Base-by-base conservation (phyloP, 2,888 invertebrate species). In the Eristalinus sepulchralis region DNA sequence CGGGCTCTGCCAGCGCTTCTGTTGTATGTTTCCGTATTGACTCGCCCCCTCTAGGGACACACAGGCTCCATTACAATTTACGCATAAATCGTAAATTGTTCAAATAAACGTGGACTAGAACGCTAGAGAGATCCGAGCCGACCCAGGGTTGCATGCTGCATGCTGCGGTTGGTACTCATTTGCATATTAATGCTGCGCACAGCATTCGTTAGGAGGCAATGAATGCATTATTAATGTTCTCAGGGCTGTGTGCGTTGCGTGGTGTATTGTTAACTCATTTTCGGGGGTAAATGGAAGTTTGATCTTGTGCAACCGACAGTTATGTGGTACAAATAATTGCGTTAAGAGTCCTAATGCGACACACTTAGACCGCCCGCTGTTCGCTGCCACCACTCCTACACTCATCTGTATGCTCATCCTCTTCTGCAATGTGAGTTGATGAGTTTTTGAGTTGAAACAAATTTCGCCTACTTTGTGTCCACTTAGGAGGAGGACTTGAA, bases 21-120 rank as follows among this genome's bases (percentile, higher is more conserved):
- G 83, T 33, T 83, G 34, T 27, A 27, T 66, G 17, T 55, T 62
- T 64, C 62, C 63, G n/a, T 81, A 77, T 70, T 78, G 73, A 78
- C 73, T 78, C 36, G 57, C 47, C 33, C 17, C 20, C 64, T 78
- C 77, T 73, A 55, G 62, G 81, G 73, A 73, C 76, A 34, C 76
- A 34, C 10, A 57, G 60, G 70, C 53, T 80, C 71, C 84, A 86
- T 86, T 83, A 86, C 86, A 86, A 75, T 86, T 75, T 78, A 86
- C 86, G 75, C 82, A 83, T 83, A 86, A 86, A 83, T 86, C 82
- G 86, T 83, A 86, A 86, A 86, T 79, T 79, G 86, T 79, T 79
- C 83, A 86, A 83, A 82, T 86, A 86, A 86, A 78, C 78, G 78
- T 27, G 70, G 73, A 64, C 24, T 66, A 8, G 2, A 13, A 17